A percentile compares a stretch with the other conserved stretches of the same genome.
These are phyloP conservation scores for Sparidentex hasta DNA, from an alignment of 2,797 vertebrate genomes.

Conservation along the genomic window DNA sequence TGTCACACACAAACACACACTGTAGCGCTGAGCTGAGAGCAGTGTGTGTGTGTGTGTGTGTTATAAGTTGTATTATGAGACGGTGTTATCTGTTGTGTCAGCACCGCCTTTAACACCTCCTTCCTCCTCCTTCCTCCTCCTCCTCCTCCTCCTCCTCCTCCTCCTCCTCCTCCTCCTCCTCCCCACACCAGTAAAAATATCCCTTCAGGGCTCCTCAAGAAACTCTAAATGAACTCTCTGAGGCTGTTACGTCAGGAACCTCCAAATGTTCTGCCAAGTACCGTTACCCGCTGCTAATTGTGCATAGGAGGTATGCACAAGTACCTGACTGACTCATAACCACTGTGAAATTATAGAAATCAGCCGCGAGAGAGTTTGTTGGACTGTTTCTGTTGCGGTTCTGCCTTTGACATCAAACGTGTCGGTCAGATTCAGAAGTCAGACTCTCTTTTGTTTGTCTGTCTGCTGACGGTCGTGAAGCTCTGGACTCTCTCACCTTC, in stretches of 20 bases:
- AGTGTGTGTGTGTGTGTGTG: slow-evolving; percentile 62
- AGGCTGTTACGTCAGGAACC: background rate
- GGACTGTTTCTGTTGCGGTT: no score
- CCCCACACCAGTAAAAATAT: slow-evolving; percentile 18
- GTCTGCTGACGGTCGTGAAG: no score
- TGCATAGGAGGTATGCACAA: background rate
- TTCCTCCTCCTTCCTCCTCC: slow-evolving; percentile 11
- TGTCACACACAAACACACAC: slow-evolving; percentile 35
- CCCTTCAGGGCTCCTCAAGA: background rate
- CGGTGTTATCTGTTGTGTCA: slow-evolving; percentile 75
- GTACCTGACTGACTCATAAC: background rate
- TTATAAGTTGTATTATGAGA: slow-evolving; percentile 62
- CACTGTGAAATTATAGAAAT: background rate
- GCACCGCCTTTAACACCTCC: slow-evolving; percentile 61
- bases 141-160: slow-evolving; percentile 4
- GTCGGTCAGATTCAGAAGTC: no score
- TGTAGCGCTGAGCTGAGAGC: background rate
- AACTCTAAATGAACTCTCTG: slow-evolving; percentile 15
- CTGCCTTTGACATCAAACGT: no score
- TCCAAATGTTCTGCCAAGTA: background rate
- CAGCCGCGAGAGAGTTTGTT: no score
- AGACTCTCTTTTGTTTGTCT: no score
- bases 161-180: slow-evolving; percentile 13
- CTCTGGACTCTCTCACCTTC: background rate
- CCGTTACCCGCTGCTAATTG: background rate